Evolutionary conservation across 2,888 invertebrate genomes (phyloP).

Genomic region (Chironomus riparius): DNA sequence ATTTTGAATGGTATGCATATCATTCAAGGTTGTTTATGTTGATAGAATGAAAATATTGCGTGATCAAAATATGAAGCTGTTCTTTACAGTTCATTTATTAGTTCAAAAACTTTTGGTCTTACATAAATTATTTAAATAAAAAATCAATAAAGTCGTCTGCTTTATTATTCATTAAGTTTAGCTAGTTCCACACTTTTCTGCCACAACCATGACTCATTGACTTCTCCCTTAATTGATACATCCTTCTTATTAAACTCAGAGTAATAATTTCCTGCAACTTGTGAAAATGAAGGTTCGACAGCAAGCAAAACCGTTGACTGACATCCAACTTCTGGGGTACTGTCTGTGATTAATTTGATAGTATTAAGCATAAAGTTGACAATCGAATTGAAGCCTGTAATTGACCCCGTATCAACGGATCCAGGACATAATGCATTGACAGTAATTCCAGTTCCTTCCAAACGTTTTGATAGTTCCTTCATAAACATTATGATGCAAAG

Average conservation of each 20-base stretch:
- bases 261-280: slow-evolving; percentile 30
- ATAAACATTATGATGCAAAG: slow-evolving; percentile 69
- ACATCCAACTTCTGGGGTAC: slow-evolving; percentile 30
- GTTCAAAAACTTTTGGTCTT: no score
- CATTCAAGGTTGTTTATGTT: no score
- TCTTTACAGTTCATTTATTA: no score
- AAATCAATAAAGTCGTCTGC: no score
- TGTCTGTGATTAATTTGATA: slow-evolving; percentile 33
- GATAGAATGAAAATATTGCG: no score
- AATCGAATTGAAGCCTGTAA: no score
- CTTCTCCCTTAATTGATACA: slow-evolving; percentile 27
- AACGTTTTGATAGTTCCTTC: slow-evolving; percentile 52
- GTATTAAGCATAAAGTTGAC: no score
- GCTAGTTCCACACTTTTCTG: slow-evolving; percentile 29
- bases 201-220: slow-evolving; percentile 30
- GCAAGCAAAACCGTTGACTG: slow-evolving; percentile 31
- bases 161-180: no score
- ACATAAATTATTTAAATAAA: no score
- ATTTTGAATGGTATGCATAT: no score
- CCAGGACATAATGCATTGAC: slow-evolving; percentile 75
- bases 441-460: slow-evolving; percentile 62
- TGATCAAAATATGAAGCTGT: no score
- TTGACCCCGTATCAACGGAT: slow-evolving; percentile 53
- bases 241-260: slow-evolving; percentile 28
- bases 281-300: slow-evolving; percentile 28